Evolutionary conservation across 2,797 vertebrate species (phyloP).

Genomic region (Ambastaia sidthimunki): DNA sequence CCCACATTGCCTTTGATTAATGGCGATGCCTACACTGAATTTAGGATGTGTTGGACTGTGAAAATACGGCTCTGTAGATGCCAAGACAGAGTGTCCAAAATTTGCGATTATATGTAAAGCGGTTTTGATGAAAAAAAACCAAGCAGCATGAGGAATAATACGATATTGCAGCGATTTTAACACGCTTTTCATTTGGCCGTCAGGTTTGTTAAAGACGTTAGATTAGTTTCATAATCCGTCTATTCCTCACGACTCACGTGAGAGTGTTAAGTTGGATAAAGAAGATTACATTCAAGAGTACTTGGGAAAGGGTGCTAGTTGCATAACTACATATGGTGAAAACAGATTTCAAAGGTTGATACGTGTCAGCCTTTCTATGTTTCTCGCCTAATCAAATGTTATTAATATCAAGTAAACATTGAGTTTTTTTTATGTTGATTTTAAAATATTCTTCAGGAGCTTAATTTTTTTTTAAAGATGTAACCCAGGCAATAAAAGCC

Average conservation of each 20-base stretch:
- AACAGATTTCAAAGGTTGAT: no score
- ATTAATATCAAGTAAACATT: neutral
- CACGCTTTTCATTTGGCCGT: neutral
- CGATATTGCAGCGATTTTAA: neutral
- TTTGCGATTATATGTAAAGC: neutral
- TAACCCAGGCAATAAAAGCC: neutral
- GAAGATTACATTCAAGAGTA: no score
- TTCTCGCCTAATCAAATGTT: neutral
- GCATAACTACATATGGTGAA: no score
- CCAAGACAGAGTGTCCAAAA: neutral
- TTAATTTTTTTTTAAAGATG: neutral
- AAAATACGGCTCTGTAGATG: neutral
- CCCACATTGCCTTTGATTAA: conserved; percentile 51
- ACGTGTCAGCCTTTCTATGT: neutral
- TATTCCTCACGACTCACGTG: no score
- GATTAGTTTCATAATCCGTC: no score
- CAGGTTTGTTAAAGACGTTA: no score
- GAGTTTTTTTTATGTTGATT: no score
- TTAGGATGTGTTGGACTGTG: neutral
- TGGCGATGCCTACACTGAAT: conserved; percentile 4
- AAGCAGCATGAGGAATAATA: neutral
- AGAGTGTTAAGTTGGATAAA: no score
- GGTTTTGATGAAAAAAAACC: neutral
- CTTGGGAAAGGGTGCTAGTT: no score
- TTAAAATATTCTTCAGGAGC: no score